Conservation (phyloP, 2,888 invertebrate genomes). For the Branchinecta sandiegonensis region DNA sequence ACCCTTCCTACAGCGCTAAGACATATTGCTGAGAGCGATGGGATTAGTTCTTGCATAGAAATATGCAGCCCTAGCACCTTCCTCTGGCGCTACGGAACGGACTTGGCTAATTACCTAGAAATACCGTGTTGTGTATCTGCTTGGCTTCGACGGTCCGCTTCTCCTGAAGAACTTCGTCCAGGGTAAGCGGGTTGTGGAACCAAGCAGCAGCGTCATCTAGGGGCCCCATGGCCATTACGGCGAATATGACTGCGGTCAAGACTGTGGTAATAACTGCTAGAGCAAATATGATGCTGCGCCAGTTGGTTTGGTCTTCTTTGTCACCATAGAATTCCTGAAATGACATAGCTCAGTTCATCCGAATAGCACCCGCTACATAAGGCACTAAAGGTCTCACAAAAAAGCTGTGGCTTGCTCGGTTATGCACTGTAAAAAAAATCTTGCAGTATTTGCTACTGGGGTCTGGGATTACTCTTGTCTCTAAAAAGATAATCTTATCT, state of each 20-base stretch:
- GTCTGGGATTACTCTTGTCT: too few relatives aligned
- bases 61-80: too few relatives aligned
- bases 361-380: not conserved
- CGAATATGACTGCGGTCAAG: conserved; percentile 72
- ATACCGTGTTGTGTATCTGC: not conserved
- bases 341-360: not conserved
- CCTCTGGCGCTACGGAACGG: too few relatives aligned
- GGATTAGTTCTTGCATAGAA: too few relatives aligned
- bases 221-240: conserved; percentile 74
- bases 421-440: too few relatives aligned
- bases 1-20: too few relatives aligned
- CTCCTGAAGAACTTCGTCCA: not conserved
- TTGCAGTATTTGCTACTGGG: too few relatives aligned
- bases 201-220: conserved; percentile 49
- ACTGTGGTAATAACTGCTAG: conserved; percentile 72
- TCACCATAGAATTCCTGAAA: conserved; percentile 18
- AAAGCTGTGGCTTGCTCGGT: not conserved
- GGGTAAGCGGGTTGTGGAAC: conserved; percentile 4
- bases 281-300: conserved; percentile 74
- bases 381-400: not conserved
- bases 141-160: not conserved
- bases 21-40: too few relatives aligned
- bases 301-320: conserved; percentile 45
- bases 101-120: not conserved
- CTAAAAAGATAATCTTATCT: too few relatives aligned